phyloP scores from a whole-genome alignment of 2,113 vertebrate species.

The Chitala chitala region DNA sequence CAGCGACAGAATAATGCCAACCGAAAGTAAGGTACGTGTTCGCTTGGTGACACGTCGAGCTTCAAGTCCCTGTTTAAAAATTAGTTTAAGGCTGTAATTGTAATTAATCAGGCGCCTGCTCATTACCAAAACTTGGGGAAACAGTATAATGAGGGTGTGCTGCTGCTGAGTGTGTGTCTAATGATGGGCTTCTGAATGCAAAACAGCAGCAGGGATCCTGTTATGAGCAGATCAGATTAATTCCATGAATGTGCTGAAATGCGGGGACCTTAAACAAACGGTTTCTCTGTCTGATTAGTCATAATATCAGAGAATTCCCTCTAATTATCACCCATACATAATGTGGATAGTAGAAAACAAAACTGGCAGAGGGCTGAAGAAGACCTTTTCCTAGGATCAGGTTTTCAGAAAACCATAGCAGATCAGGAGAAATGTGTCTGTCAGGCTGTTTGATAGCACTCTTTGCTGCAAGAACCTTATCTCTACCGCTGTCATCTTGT shows the following conservation, averaged over 20 bases:
- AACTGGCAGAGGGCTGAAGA: background rate
- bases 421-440: background rate
- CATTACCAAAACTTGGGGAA: background rate
- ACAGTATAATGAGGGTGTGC: slow-evolving; percentile 34
- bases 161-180: slow-evolving; percentile 56
- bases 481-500: too few relatives aligned
- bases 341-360: slow-evolving; percentile 11
- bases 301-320: slow-evolving; percentile 47
- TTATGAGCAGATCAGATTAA: slow-evolving; percentile 54
- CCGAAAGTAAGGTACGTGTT: background rate
- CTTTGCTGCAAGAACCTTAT: background rate
- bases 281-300: slow-evolving; percentile 48
- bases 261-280: slow-evolving; percentile 58
- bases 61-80: background rate
- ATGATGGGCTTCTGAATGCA: slow-evolving; percentile 57
- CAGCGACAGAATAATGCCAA: background rate
- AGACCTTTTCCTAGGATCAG: background rate
- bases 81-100: slow-evolving; percentile 17
- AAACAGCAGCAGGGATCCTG: slow-evolving; percentile 47
- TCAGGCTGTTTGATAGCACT: background rate
- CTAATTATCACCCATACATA: slow-evolving; percentile 48
- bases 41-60: too few relatives aligned
- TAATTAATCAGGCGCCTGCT: slow-evolving; percentile 6
- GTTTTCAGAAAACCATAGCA: background rate
- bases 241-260: slow-evolving; percentile 57